Evolutionary conservation across 1,140 invertebrate genomes (phyloP).

Genomic region (Aphidius ervi): DNA sequence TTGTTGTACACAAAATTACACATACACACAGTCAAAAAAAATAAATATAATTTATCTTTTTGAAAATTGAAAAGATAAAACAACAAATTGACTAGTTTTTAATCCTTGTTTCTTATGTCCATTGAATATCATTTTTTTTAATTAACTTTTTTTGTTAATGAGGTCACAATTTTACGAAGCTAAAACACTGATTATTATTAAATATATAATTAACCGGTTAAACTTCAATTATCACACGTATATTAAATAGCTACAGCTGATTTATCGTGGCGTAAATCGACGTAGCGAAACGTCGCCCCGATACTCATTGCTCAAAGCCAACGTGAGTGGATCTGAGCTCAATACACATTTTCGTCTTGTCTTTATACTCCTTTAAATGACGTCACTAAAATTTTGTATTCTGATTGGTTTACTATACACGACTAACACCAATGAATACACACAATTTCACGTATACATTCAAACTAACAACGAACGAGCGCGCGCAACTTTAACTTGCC

Average conservation of each 20-base stretch:
- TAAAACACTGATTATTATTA: conserved; percentile 3
- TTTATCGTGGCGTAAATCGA: conserved; percentile 14
- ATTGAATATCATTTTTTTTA: not conserved
- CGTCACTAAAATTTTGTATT: conserved; percentile 13
- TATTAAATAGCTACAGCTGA: conserved; percentile 7
- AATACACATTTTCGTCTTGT: not conserved
- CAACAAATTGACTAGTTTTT: conserved; percentile 35
- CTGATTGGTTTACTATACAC: conserved; percentile 1
- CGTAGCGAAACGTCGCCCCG: conserved; percentile 8
- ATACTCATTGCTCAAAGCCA: conserved; percentile 17
- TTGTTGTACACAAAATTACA: no score
- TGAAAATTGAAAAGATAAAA: no score
- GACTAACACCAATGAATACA: no score
- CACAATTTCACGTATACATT: not conserved
- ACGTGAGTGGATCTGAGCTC: conserved; percentile 19
- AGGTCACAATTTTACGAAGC: not conserved
- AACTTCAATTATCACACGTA: conserved; percentile 8
- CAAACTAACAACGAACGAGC: not conserved
- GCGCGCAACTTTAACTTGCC: not conserved
- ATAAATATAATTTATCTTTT: not conserved
- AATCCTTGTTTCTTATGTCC: conserved; percentile 26
- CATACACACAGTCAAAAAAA: not conserved
- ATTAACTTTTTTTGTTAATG: not conserved
- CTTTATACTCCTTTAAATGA: conserved; percentile 17
- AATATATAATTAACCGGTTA: not conserved